These are phyloP conservation scores for Eurytemora carolleeae DNA, from an alignment of 1,140 invertebrate species.

Conservation along the genomic window DNA sequence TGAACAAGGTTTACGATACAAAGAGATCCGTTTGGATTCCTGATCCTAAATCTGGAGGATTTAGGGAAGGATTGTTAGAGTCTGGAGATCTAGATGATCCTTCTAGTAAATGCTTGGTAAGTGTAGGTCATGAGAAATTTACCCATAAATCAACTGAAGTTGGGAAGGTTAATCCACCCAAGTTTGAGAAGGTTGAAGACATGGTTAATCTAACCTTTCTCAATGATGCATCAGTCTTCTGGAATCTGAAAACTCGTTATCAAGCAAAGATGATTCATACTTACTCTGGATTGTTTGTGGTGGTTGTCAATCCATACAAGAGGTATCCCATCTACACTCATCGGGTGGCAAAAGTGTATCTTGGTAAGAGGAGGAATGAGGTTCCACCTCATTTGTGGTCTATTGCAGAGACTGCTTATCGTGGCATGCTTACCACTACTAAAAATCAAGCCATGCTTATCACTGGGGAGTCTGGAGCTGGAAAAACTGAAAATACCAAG, in stretches of 20 bases:
- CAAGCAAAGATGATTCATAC: slow-evolving; percentile 84
- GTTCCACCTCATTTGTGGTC: slow-evolving; percentile 42
- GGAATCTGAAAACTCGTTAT: slow-evolving; percentile 97
- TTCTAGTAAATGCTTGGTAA: no score
- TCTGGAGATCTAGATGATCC: no score
- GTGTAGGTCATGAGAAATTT: no score
- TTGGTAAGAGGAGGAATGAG: slow-evolving; percentile 37
- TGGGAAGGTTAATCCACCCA: slow-evolving; percentile 36
- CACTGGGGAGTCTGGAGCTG: slow-evolving; percentile 38
- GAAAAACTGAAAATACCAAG: slow-evolving; percentile 45
- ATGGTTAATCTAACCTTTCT: slow-evolving; percentile 99
- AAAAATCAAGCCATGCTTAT: slow-evolving; percentile 25
- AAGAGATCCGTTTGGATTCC: no score
- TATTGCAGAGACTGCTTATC: slow-evolving; percentile 25
- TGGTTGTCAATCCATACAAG: slow-evolving; percentile 31
- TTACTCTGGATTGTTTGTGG: slow-evolving; percentile 9
- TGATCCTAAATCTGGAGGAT: slow-evolving; percentile 92
- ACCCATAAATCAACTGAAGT: no score
- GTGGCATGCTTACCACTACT: slow-evolving; percentile 12
- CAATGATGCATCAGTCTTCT: slow-evolving; percentile 95
- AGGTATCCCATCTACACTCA: slow-evolving; percentile 38
- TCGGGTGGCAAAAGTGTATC: slow-evolving; percentile 34
- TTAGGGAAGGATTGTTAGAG: slow-evolving; percentile 51
- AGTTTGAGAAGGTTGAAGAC: slow-evolving; percentile 98
- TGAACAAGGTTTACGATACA: slow-evolving; percentile 93